Conservation (phyloP, 2,113 vertebrate species). For the Thunnus thynnus region DNA sequence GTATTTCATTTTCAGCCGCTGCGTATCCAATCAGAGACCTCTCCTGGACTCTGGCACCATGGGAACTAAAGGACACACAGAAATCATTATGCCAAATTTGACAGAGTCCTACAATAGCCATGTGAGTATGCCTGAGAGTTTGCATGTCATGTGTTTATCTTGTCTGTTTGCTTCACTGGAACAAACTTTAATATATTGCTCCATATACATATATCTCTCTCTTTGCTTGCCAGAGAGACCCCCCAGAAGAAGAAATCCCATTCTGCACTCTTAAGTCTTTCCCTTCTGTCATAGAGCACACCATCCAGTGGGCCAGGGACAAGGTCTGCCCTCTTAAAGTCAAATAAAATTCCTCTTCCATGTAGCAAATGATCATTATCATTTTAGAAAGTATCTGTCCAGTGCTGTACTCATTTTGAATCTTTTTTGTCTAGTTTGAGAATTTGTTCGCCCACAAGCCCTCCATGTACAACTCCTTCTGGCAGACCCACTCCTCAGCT, state of each 20-base stretch:
- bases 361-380: neutral
- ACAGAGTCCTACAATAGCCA: slow-evolving; percentile 99
- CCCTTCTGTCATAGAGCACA: slow-evolving; percentile 97
- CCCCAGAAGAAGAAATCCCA: slow-evolving; percentile 98
- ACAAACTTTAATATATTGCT: neutral
- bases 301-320: slow-evolving; percentile 99
- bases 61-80: slow-evolving; percentile 99
- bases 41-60: slow-evolving; percentile 98
- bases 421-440: slow-evolving; percentile 90
- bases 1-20: slow-evolving; percentile 86
- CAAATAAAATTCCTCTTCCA: neutral
- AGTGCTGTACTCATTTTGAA: neutral
- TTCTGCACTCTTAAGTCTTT: slow-evolving; percentile 99
- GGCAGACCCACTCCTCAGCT: slow-evolving; percentile 91
- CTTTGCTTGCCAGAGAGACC: slow-evolving; percentile 89
- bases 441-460: slow-evolving; percentile 96
- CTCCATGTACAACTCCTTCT: slow-evolving; percentile 96
- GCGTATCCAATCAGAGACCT: slow-evolving; percentile 93
- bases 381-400: neutral
- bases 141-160: neutral
- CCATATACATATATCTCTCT: neutral
- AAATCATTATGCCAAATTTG: slow-evolving; percentile 94
- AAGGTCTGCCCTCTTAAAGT: slow-evolving; percentile 86
- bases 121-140: slow-evolving; percentile 84
- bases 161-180: neutral